These are phyloP conservation scores for Barypeithes pellucidus DNA, from an alignment of 2,888 invertebrate species.

Conservation along the genomic window DNA sequence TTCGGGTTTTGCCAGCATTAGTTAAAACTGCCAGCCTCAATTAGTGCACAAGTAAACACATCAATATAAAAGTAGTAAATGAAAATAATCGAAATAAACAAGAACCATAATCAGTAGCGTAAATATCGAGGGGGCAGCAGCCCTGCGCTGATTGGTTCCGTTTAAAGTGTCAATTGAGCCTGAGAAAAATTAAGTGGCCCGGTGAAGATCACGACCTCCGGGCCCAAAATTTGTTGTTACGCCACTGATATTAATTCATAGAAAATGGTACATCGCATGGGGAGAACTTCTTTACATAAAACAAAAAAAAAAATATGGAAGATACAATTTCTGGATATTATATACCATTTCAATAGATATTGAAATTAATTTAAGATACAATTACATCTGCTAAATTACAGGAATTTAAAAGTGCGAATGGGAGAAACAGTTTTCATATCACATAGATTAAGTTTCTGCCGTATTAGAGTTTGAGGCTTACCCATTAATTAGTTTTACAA, in stretches of 20 bases:
- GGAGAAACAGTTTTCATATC: constrained; percentile 7
- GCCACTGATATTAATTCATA: neutral
- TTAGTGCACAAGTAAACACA: too few relatives aligned
- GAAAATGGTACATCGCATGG: constrained; percentile 10
- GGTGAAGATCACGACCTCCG: too few relatives aligned
- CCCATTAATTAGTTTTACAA: neutral
- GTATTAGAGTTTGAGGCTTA: constrained; percentile 24
- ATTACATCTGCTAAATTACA: constrained; percentile 29
- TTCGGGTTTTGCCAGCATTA: too few relatives aligned
- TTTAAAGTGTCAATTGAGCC: too few relatives aligned
- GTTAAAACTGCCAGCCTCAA: too few relatives aligned
- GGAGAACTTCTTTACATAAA: constrained; percentile 6
- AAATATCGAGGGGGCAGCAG: too few relatives aligned
- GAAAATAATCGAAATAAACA: too few relatives aligned
- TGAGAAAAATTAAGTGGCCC: too few relatives aligned
- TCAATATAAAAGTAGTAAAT: too few relatives aligned
- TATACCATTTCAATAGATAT: constrained; percentile 11
- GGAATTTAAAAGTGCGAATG: constrained; percentile 3
- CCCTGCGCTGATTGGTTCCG: too few relatives aligned
- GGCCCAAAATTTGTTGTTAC: too few relatives aligned
- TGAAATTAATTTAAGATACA: neutral
- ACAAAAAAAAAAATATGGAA: constrained; percentile 16
- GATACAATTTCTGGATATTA: constrained; percentile 20
- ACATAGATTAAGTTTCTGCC: constrained; percentile 18
- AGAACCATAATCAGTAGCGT: too few relatives aligned